Evolutionary conservation across 2,113 vertebrate species (phyloP), one percentile per base, ranked within the genome.

Genomic region (Brienomyrus longianalis): DNA sequence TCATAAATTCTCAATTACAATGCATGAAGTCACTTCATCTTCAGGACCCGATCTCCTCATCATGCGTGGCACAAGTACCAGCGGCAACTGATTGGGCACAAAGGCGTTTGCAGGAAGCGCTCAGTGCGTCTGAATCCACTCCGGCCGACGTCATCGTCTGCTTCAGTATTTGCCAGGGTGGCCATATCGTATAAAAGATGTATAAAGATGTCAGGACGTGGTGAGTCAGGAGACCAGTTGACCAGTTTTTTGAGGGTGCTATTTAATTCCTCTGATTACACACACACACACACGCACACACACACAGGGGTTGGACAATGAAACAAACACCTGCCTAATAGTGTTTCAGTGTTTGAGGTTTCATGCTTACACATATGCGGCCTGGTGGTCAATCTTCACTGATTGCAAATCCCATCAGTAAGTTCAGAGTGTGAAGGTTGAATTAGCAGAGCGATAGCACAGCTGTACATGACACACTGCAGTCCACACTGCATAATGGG

Each of bases 1-100:
- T 52, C 85, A 86, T 21, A 86, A 86, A 52, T 86, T 85, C 43
- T 83, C 80, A 83, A 83, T 83, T 43, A 83, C 27, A 77, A 77
- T 39, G 31, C 31, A 77, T 77, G 70, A 39, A 77, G 70, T 77
- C 31, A 77, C n/a, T 39, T 10, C 31, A 15, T 77, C 70, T 77
- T 39, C 70, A 35, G 70, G 31, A 77, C 70, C 0, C 5, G 31
- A 77, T 77, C 31, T 77, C 31, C 70, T 39, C 70, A 39, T 77
- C 70, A 77, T 39, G 70, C 50, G 54, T 35, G n/a, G 45, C 50
- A 54, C 27, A 54, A 86, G 50, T 52, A 35, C n/a, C 48, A 86
- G 85, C n/a, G 15, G 11, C 27, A 54, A 35, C 85, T 86, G 50
- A 86, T 86, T 86, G 48, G 83, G 47, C 23, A 52, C 85, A 86